Evolutionary conservation across 2,797 vertebrate species (phyloP).

Genomic region (Sebastiscus tertius): DNA sequence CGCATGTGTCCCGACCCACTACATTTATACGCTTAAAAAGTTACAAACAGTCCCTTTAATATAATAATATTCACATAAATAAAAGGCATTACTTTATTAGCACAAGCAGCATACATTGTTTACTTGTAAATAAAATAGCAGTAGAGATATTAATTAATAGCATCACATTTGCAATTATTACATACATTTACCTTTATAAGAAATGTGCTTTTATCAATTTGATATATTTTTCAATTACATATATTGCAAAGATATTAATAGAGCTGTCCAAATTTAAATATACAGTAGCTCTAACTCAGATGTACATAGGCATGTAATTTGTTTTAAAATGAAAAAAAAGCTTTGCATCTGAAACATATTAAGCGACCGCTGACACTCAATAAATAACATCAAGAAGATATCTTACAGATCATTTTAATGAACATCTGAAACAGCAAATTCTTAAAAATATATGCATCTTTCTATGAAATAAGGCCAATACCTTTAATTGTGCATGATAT

Average conservation of each 20-base stretch:
- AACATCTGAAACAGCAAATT: constrained; percentile 59
- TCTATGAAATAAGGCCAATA: constrained; percentile 68
- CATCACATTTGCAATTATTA: background rate
- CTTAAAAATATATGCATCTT: constrained; percentile 73
- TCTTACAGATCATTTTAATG: constrained; percentile 74
- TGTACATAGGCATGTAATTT: background rate
- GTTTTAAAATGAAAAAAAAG: background rate
- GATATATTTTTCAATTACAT: background rate
- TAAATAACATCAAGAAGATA: constrained; percentile 40
- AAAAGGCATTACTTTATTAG: constrained; percentile 38
- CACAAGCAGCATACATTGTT: background rate
- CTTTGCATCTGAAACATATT: background rate
- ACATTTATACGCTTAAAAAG: too few species aligned
- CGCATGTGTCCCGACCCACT: too few species aligned
- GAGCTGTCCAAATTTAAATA: background rate
- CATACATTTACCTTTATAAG: background rate
- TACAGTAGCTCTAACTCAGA: background rate
- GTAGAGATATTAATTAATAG: background rate
- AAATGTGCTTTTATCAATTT: background rate
- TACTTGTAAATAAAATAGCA: background rate
- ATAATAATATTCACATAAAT: background rate
- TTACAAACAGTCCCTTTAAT: too few species aligned
- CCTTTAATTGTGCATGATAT: constrained; percentile 48
- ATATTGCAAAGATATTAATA: background rate
- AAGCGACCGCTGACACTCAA: constrained; percentile 2